These are phyloP conservation scores for Acyrthosiphon pisum DNA, from an alignment of 1,140 invertebrate species.

Conservation along the genomic window DNA sequence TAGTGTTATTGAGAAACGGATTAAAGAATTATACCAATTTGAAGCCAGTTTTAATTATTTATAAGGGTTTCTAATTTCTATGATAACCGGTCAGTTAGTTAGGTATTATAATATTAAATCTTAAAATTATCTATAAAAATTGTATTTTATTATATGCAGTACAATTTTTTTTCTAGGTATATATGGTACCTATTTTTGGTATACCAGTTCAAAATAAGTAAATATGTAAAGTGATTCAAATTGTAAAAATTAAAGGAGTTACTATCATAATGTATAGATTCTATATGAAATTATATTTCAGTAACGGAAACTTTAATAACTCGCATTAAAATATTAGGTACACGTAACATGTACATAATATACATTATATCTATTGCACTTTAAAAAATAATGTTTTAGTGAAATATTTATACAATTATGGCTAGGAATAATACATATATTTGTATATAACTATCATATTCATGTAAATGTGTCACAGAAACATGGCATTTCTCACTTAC, in stretches of 20 bases:
- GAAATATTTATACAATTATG: background rate
- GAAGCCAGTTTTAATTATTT: background rate
- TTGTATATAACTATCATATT: background rate
- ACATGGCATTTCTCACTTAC: background rate
- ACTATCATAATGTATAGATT: background rate
- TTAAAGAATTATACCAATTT: background rate
- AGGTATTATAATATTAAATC: background rate
- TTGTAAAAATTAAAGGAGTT: background rate
- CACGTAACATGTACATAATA: too few species aligned
- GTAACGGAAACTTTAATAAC: too few species aligned
- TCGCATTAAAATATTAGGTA: background rate
- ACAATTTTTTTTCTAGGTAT: background rate
- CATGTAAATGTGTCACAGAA: background rate
- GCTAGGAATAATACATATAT: background rate
- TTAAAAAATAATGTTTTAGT: background rate
- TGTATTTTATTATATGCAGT: background rate
- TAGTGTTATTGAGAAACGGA: background rate
- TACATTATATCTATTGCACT: too few species aligned
- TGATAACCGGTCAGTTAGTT: background rate
- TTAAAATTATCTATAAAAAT: background rate
- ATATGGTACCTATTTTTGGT: background rate
- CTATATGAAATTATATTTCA: background rate
- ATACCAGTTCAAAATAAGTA: background rate
- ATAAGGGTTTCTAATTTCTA: background rate
- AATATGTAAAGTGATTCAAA: background rate